Evolutionary conservation across 1,140 invertebrate species (phyloP).

Genomic region (Epicauta chinensis): DNA sequence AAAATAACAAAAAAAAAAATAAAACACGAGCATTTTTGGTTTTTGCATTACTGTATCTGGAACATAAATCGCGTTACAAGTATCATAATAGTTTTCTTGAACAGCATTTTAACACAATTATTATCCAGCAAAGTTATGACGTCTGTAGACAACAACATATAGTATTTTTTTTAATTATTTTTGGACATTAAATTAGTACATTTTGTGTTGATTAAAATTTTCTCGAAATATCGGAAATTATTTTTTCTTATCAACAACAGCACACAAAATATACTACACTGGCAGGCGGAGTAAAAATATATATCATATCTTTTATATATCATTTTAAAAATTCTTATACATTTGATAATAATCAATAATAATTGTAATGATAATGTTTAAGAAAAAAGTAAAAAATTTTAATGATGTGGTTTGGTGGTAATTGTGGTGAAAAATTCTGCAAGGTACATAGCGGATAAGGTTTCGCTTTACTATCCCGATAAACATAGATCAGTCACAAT

Average conservation of each 20-base stretch:
- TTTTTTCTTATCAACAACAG: slow-evolving; percentile 17
- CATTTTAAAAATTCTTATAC: background rate
- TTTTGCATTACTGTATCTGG: background rate
- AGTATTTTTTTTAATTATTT: no score
- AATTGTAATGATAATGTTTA: slow-evolving; percentile 19
- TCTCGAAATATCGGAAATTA: background rate
- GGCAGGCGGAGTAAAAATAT: slow-evolving; percentile 35
- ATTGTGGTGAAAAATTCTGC: slow-evolving; percentile 26
- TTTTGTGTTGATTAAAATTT: slow-evolving; percentile 24
- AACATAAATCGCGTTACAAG: slow-evolving; percentile 17
- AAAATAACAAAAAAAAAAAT: background rate
- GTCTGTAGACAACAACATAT: slow-evolving; percentile 22
- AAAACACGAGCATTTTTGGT: background rate
- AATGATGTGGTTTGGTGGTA: slow-evolving; percentile 15
- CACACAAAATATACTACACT: slow-evolving; percentile 36
- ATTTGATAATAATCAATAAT: background rate
- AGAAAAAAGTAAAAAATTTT: slow-evolving; percentile 20
- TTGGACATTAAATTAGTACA: slow-evolving; percentile 26
- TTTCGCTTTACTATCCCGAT: slow-evolving; percentile 23
- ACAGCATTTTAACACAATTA: slow-evolving; percentile 35
- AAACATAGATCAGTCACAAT: slow-evolving; percentile 44
- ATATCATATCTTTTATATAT: slow-evolving; percentile 18
- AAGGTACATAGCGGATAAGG: slow-evolving; percentile 39
- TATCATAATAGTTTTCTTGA: slow-evolving; percentile 6
- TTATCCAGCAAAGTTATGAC: slow-evolving; percentile 26